Evolutionary conservation across 2,797 vertebrate species (phyloP), one percentile per base, ranked within the genome.

Genomic region (Chaetophractus vellerosus): DNA sequence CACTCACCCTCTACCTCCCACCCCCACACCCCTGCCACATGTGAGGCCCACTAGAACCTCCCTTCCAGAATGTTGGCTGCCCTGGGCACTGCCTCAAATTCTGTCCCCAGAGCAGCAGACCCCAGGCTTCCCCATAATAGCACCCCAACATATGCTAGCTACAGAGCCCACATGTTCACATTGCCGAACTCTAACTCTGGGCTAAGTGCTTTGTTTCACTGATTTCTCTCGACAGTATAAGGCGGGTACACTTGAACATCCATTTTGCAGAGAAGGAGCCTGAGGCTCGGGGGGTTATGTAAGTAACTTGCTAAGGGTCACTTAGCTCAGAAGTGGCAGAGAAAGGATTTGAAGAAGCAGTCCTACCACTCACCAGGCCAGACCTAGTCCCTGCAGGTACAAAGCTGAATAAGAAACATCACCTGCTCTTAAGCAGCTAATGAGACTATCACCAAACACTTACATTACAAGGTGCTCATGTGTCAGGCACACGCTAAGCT

Each of bases 211-310:
- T 57, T 3, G 45, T 68, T 23, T 94, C 28, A 48, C 57, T 83
- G 68, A 9, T 82, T 64, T 79, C 66, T 61, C 23, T 82, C 33
- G 78, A 9, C 31, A 41, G 80, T 41, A 4, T n/a, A 82, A 41
- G 26, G 24, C 26, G 63, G 24, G 21, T 41, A 55, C n/a, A 88
- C 45, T 61, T 88, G 33, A 33, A 21, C 74, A 74, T 79, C 68
- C 59, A 72, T 69, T 92, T 83, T 55, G 9, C 55, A 84, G 72
- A 85, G 61, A 90, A 93, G 81, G 28, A 84, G 15, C 26, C 33
- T 15, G 19, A 83, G 88, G 57, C 69, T 69, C 26, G 64, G 68
- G 72, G 72, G 59, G 64, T 68, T 71, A 78, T 57, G 31, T 69
- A 78, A 63, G 31, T 69, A 61, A 85, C n/a, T 63, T 41, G 50